Base-by-base conservation (phyloP, 2,888 invertebrate species). In the Caradrina kadenii region DNA sequence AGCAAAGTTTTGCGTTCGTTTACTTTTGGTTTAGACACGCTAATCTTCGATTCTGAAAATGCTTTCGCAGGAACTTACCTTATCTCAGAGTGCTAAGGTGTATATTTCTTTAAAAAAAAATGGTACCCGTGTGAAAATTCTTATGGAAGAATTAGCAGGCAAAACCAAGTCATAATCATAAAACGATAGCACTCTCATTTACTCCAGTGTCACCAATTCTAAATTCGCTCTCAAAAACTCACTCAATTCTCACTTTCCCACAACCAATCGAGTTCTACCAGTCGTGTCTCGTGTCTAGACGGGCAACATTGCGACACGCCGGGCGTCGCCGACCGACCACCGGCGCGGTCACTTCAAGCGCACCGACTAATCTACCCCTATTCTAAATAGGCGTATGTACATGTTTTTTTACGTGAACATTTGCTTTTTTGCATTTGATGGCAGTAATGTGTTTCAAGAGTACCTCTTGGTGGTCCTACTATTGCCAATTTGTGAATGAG, bases 381-480 rank as follows among this genome's bases (percentile, higher is more conserved):
- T 13, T 59, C 72, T 69, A 76, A 73, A 72, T 69, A 52, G 45
- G 50, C 48, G 48, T 39, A 76, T 15, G 19, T 61, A 61, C 76
- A 52, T 4, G 0, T 73, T 74, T 73, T 76, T 39, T 39, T 39
- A 39, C 11, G 39, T 39, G 39, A 39, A 39, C 39, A 11, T 39
- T 39, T 11, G 39, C 11, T 2, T 39, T 59, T 69, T 62, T n/a
- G 15, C 15, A 13, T 59, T 26, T 45, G 31, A 69, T 22, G n/a
- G 31, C 35, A 49, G 70, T 70, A 76, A 86, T 86, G 87, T 67
- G 78, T 80, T 72, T 84, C 75, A 77, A 83, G 85, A 73, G 77
- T 70, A 80, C 13, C 77, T 73, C 75, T 61, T 72, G 86, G 88
- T 88, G 88, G 88, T 87, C 88, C 60, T 11, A 56, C 63, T 66